These are phyloP conservation scores for Maniola hyperantus DNA, from an alignment of 2,888 invertebrate species.

Conservation along the genomic window DNA sequence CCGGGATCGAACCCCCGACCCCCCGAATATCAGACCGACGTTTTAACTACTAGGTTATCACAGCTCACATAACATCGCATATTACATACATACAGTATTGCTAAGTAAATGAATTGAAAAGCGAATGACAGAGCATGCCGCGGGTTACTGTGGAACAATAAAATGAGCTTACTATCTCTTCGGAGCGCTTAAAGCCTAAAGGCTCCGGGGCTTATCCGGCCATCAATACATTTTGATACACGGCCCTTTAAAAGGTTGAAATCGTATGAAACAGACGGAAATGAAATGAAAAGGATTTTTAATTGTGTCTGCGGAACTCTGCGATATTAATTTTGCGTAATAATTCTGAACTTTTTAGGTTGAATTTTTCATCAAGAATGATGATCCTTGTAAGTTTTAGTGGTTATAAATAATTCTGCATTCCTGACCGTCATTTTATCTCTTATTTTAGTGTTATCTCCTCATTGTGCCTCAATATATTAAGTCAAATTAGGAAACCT, in stretches of 20 bases:
- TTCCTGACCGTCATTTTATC: no score
- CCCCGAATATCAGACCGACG: no score
- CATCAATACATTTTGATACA: conserved; percentile 38
- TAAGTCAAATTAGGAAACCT: no score
- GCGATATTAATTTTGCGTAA: conserved; percentile 7
- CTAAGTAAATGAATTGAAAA: conserved; percentile 18
- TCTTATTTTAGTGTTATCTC: no score
- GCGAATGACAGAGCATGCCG: conserved; percentile 34
- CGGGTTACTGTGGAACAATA: conserved; percentile 44
- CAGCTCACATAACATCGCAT: not conserved
- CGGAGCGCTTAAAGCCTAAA: conserved; percentile 42
- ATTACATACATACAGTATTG: not conserved
- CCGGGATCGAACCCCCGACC: no score
- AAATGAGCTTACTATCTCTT: conserved; percentile 46
- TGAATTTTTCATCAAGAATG: not conserved
- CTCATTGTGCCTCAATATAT: no score
- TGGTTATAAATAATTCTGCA: no score
- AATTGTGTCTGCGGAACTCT: conserved; percentile 27
- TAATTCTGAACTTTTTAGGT: not conserved
- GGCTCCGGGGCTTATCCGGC: conserved; percentile 42
- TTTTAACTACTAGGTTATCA: no score
- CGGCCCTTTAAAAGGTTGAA: conserved; percentile 34
- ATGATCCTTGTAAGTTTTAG: no score
- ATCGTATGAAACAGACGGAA: conserved; percentile 35
- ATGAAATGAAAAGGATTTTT: conserved; percentile 29